Evolutionary conservation across 2,797 vertebrate genomes (phyloP), one percentile per base, ranked within the genome.

Genomic region (Lepus oiostolus): DNA sequence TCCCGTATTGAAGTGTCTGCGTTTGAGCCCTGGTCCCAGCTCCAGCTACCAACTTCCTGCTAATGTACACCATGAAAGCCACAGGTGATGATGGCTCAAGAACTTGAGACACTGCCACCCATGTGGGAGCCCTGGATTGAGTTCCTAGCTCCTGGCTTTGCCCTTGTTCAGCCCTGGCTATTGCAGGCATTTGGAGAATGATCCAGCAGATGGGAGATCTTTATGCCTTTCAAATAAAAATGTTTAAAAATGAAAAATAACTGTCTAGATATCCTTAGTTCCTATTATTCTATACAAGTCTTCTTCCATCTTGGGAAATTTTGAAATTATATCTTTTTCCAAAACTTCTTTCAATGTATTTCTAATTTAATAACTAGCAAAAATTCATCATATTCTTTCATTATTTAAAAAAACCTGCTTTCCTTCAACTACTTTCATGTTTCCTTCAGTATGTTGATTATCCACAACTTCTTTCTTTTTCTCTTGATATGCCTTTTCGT

Each of bases 301-400:
- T 89, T 74, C n/a, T 90, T 65, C 81, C 60, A 90, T 52, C 52
- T 87, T 81, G 47, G 26, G 21, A 7, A 87, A 76, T 74, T 79
- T 80, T 77, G 16, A 84, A 80, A 65, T 93, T 74, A 62, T 38
- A 35, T 72, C 35, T 90, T 93, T 88, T 95, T 62, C n/a, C 26
- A 82, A n/a, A 94, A 70, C 22, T 89, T 70, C 4, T 83, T 90
- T 91, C 58, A 38, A 13, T 21, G 1, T 65, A 87, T 84, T 94
- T 71, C 50, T 26, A n/a, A 91, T 54, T 58, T 65, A 52, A n/a
- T 86, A 67, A 93, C 35, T 79, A 77, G 21, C 80, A 74, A 32
- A 63, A 63, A 11, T 89, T 89, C 17, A 30, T 86, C 22, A 21
- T 79, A 28, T 82, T 81, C 10, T 79, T 91, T 89, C 60, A 83